Base-by-base conservation (phyloP, 2,888 invertebrate genomes). In the Amiota mariae region DNA sequence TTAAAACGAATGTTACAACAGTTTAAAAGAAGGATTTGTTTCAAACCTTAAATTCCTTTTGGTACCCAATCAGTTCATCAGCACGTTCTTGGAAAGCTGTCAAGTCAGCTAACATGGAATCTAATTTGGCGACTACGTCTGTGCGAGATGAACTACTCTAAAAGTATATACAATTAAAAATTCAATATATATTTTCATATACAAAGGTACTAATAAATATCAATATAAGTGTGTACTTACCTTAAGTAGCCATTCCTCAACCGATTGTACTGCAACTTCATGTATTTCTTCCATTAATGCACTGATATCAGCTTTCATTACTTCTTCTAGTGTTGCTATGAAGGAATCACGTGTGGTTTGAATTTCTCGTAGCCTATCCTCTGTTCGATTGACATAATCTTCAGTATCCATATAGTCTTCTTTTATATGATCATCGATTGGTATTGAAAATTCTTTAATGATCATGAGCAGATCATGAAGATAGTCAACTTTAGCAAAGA, bases 391-490 rank as follows among this genome's bases (percentile, higher is more conserved):
- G 6, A 90, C 78, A 70, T 88, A 82, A 76, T 90, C 89, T 75
- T 90, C 90, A 48, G 87, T 88, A 72, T 89, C 90, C 88, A 90
- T 89, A 76, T 89, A 90, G 63, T 88, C 88, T 73, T 90, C 90
- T 72, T 88, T 91, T 78, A 96, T 95, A 71, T 96, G 95, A 0
- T 93, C 92, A 1, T 94, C 92, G 70, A 95, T 92, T 0, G 92
- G 91, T 73, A 97, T 95, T 46, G 92, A 90, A 87, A 93, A 97
- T 85, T 95, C 94, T 74, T 96, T 95, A 90, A 96, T 95, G 6
- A 97, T 92, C 78, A 96, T 94, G 86, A 96, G 95, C 74, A 96
- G 90, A 84, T 97, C 96, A 79, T 95, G 94, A 8, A 95, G 93
- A 86, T 96, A 95, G 85, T 96, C 95, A 8, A 96, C 90, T 48